Base-by-base conservation (phyloP, 2,888 invertebrate species). In the Eurytoma adleriae region DNA sequence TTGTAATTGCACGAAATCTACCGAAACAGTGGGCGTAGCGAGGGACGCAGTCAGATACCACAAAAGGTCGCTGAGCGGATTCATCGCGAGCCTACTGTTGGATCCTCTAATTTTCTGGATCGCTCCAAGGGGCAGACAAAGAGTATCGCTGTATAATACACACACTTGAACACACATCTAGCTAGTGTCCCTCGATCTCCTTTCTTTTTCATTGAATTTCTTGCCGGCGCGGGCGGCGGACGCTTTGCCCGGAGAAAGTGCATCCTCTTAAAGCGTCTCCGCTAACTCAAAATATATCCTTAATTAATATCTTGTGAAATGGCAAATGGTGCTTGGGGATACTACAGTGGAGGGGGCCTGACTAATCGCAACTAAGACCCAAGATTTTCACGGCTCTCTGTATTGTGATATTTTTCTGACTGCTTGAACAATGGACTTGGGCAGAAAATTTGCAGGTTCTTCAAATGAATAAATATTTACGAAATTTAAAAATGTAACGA, bases 221-320 rank as follows among this genome's bases (percentile, higher is more conserved):
- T 13, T 30, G 62, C 1, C 40, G 40, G 40, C 10, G 40, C 40
- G 40, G 40, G 40, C 10, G 2, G 40, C 40, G 40, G 40, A 10
- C 10, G 2, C 12, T 14, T 16, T 30, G 30, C 30, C 16, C n/a
- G 14, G 30, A 30, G 62, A 62, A 27, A 30, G 62, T n/a, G 27
- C 12, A 27, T 40, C 40, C n/a, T 56, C 27, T 56, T 24, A 50
- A 50, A 67, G 40, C 14, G 4, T 64, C 27, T 27, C 40, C 27
- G 54, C 24, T 18, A 14, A 69, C 56, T n/a, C 30, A 56, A 56
- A 69, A 40, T 56, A 7, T 56, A 56, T 27, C 30, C 69, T 69
- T 69, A 69, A 69, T 69, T 56, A 69, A 69, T 69, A 56, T 27
- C 24, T 52, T 16, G 24, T 54, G 68, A 68, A 54, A 62, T 16